Evolutionary conservation across 2,888 invertebrate genomes (phyloP), one percentile per base, ranked within the genome.

Genomic region (Metacarcinus magister): DNA sequence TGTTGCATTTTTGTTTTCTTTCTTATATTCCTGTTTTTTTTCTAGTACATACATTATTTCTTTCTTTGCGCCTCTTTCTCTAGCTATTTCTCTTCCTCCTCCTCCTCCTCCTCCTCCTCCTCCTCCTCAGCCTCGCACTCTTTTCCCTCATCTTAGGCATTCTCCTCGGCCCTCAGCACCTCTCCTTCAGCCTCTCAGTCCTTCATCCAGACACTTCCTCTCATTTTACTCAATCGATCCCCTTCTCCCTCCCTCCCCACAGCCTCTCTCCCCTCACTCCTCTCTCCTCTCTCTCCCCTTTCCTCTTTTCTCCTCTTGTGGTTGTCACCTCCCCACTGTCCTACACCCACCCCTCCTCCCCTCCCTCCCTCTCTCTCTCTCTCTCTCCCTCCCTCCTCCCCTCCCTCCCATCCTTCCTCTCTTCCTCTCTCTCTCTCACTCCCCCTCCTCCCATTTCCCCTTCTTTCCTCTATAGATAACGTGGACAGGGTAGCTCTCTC

Each of bases 341-440:
- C 13, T 44, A 44, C 91, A 44, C 46, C 44, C 91, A 44, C 92
- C 48, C 48, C 32, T 54, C 54, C 28, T 16, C 16, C 54, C 28
- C 32, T 54, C 32, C 19, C 48, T 48, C 48, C 28, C 48, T 28
- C 91, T 92, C 91, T 92, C 91, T 92, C 91, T 92, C 44, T 90
- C 90, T 90, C 90, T 43, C 44, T 90, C 90, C 13, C 90, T 90
- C 90, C 13, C 91, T 90, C 90, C 39, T 39, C 13, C 90, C 39
- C 90, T 90, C 90, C 13, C 90, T 90, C 90, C 39, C 90, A 39
- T 39, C 39, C 90, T 90, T 39, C 39, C 90, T 90, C 90, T 90
- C 90, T 46, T n/a, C 46, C 44, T 92, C 48, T 44, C 46, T 54
- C 92, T 92, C 44, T 48, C 87, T 19, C 23, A 13, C 39, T n/a